A percentile compares a stretch with the other conserved stretches of the same genome.
These are phyloP conservation scores for Herpailurus yagouaroundi DNA, from an alignment of 2,113 vertebrate species.

Conservation along the genomic window DNA sequence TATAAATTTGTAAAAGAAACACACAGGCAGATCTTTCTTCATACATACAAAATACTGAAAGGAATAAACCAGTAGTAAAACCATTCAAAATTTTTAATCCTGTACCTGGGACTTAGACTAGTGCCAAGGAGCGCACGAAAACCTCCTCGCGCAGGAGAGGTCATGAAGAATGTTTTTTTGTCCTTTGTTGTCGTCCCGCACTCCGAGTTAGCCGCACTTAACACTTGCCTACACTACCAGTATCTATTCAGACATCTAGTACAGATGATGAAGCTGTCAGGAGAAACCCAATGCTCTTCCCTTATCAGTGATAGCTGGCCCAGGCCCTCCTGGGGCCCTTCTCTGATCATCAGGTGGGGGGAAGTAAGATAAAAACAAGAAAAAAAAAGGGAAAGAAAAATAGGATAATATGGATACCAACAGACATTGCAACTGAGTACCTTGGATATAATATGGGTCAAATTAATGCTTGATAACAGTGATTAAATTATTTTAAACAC, in stretches of 20 bases:
- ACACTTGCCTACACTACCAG: background rate
- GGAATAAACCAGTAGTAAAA: background rate
- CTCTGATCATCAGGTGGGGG: background rate
- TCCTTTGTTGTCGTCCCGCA: background rate
- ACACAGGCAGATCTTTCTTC: background rate
- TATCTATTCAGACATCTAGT: slow-evolving; percentile 30
- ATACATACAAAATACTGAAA: background rate
- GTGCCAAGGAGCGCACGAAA: background rate
- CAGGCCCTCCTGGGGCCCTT: background rate
- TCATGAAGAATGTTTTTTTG: background rate
- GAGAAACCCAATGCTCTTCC: slow-evolving; percentile 34
- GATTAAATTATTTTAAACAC: background rate
- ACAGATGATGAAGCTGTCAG: slow-evolving; percentile 56
- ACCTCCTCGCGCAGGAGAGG: background rate
- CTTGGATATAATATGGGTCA: background rate
- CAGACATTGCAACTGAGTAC: background rate
- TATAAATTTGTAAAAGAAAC: background rate
- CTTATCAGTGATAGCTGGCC: slow-evolving; percentile 45
- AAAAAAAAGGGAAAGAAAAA: background rate
- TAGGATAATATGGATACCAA: background rate
- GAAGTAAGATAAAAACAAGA: background rate
- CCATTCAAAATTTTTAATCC: background rate
- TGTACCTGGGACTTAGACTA: background rate
- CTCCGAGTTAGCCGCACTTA: background rate
- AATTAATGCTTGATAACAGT: background rate